Conservation (phyloP, 2,888 invertebrate genomes). For the Macrosoma leucophasiata region DNA sequence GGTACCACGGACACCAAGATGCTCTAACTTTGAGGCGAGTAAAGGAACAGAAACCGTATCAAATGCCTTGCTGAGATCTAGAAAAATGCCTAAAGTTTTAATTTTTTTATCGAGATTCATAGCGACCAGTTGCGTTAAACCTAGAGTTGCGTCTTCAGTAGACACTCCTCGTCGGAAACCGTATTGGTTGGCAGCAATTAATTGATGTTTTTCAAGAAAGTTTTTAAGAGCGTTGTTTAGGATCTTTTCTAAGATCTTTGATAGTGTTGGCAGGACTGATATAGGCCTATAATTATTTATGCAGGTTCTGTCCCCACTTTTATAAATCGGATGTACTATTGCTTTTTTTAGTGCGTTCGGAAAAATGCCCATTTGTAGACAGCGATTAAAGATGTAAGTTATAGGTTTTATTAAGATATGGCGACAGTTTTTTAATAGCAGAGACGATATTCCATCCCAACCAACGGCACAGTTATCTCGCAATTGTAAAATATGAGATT, state of each 20-base stretch:
- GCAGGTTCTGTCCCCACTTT: too few species aligned
- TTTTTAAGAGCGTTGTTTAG: slow-evolving; percentile 5
- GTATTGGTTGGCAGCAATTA: slow-evolving; percentile 4
- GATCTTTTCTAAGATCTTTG: slow-evolving; percentile 7
- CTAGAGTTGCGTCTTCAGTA: slow-evolving; percentile 3
- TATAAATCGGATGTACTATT: too few species aligned
- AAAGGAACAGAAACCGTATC: slow-evolving; percentile 3
- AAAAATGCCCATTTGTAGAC: too few species aligned
- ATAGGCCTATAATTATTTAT: slow-evolving; percentile 7
- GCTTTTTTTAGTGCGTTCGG: too few species aligned
- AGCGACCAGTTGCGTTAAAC: slow-evolving; percentile 3
- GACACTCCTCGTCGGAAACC: slow-evolving; percentile 7
- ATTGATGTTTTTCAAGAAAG: background rate
- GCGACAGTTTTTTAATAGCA: too few species aligned
- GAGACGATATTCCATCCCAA: too few species aligned
- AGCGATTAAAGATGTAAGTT: too few species aligned
- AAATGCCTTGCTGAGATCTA: slow-evolving; percentile 5
- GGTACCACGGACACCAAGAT: slow-evolving; percentile 8
- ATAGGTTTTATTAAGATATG: too few species aligned
- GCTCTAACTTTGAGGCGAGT: slow-evolving; percentile 6
- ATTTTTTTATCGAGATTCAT: slow-evolving; percentile 3
- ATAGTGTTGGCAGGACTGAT: background rate
- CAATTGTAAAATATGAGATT: too few species aligned
- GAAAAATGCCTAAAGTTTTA: slow-evolving; percentile 6
- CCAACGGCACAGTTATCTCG: too few species aligned